Conservation (phyloP, 2,797 vertebrate genomes). For the Nannoperca obscura region DNA sequence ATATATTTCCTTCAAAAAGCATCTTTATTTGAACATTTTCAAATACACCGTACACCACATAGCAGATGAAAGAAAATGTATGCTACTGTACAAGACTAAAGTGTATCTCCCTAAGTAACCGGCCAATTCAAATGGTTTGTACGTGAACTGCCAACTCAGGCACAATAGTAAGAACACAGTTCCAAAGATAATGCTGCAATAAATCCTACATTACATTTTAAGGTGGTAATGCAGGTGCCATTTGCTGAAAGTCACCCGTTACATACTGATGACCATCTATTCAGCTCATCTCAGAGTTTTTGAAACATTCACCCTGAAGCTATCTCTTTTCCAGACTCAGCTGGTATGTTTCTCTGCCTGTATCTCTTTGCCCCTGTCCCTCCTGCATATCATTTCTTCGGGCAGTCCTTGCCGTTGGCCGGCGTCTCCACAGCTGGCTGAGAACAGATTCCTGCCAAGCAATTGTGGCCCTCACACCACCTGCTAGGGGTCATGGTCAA, state of each 20-base stretch:
- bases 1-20: background rate
- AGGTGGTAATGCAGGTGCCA: background rate
- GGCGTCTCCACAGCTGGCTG: conserved; percentile 66
- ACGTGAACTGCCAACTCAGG: background rate
- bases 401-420: conserved; percentile 45
- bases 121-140: background rate
- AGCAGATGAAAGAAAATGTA: background rate
- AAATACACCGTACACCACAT: background rate
- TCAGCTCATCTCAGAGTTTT: background rate
- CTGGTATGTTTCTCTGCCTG: background rate
- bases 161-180: background rate
- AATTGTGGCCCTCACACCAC: conserved; percentile 64
- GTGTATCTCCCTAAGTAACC: background rate
- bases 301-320: background rate
- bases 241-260: background rate
- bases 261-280: background rate
- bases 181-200: background rate
- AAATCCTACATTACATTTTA: background rate
- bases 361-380: background rate
- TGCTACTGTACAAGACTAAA: background rate
- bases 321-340: background rate
- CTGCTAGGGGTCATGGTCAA: conserved; percentile 64
- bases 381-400: background rate
- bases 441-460: conserved; percentile 55
- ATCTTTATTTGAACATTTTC: background rate